Evolutionary conservation across 2,113 vertebrate genomes (phyloP).

Genomic region (Daphoenositta chrysoptera): DNA sequence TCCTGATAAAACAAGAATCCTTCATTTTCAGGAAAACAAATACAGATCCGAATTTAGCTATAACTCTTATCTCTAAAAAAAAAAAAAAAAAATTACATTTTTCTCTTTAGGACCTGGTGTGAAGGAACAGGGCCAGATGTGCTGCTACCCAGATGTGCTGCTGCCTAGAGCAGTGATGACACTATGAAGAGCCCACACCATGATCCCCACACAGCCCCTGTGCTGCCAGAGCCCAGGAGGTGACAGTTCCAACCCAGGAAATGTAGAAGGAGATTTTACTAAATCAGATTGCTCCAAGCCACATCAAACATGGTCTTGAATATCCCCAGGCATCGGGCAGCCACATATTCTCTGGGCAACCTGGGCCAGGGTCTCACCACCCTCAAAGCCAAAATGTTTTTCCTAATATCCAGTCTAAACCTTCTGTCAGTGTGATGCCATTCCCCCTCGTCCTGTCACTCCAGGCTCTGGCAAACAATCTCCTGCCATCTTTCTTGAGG

Average conservation of each 20-base stretch:
- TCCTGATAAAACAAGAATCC: background rate
- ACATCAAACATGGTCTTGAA: background rate
- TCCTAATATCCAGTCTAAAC: background rate
- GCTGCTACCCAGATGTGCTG: background rate
- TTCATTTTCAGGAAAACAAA: background rate
- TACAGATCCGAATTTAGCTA: background rate
- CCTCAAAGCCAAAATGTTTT: background rate
- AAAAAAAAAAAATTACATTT: background rate
- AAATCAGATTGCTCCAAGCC: background rate
- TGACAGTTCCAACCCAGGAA: background rate
- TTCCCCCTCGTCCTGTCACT: background rate
- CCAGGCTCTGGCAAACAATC: background rate
- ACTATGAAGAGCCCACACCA: background rate
- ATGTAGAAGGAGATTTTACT: background rate
- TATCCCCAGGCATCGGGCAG: background rate
- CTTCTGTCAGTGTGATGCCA: background rate
- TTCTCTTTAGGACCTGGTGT: background rate
- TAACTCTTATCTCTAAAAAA: background rate
- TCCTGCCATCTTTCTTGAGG: background rate
- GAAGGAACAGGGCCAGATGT: fast-evolving
- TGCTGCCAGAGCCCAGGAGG: background rate
- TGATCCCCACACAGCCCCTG: fast-evolving
- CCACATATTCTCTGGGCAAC: background rate
- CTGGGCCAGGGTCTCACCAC: background rate
- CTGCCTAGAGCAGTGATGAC: background rate